Conservation (phyloP, 2,113 vertebrate genomes). For the Stictonetta naevosa region DNA sequence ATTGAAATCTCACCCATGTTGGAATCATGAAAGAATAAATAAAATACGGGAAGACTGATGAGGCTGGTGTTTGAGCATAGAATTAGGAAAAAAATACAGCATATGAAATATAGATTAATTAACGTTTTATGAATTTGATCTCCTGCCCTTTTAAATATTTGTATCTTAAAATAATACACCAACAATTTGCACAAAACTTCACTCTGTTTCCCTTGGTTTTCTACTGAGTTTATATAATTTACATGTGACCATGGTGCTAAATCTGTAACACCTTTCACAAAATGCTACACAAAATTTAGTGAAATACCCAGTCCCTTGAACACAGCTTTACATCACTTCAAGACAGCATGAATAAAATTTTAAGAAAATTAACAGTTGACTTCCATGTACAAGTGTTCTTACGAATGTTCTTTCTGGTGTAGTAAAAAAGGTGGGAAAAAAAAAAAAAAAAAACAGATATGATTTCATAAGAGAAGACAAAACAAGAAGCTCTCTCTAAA, state of each 20-base stretch:
- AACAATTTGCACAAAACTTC: neutral
- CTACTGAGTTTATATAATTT: neutral
- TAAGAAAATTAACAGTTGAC: neutral
- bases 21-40: neutral
- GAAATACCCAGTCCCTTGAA: neutral
- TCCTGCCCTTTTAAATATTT: neutral
- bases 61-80: neutral
- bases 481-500: neutral
- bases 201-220: neutral
- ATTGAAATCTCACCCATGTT: neutral
- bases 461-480: neutral
- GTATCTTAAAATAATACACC: neutral
- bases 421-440: too few species aligned
- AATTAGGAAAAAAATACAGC: neutral
- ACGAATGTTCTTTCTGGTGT: too few species aligned
- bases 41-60: neutral
- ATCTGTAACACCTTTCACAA: neutral
- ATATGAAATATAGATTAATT: neutral
- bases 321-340: neutral
- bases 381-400: neutral
- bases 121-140: neutral
- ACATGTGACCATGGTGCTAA: neutral
- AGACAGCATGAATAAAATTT: neutral
- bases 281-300: neutral
- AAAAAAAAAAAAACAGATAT: neutral